Evolutionary conservation across 2,113 vertebrate species (phyloP), one percentile per base, ranked within the genome.

Genomic region (Jaculus jaculus): DNA sequence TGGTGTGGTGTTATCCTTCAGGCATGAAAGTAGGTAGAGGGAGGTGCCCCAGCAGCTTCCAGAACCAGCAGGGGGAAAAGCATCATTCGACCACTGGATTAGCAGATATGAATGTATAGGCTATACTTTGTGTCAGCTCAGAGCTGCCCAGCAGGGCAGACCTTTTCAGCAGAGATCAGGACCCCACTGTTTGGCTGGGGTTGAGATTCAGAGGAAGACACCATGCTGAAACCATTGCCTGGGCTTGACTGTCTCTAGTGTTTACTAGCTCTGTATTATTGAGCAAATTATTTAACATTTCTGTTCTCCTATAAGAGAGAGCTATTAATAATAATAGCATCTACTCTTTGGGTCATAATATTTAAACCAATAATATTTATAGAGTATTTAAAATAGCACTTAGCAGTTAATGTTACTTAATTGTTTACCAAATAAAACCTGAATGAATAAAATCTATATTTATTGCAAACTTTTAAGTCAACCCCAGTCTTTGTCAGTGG

Each of bases 321-420:
- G 71, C 18, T 34, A 84, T 85, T 78, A 17, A 51, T 47, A 83
- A 73, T 89, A 42, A 68, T 15, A 26, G 30, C 32, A 30, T 32
- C 54, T 84, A 21, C 47, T 71, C 54, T 69, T 51, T 2, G 39
- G 17, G 15, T 21, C 51, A n/a, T 69, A n/a, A 66, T 92, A 42
- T 71, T 60, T 90, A 87, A 68, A 23, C 66, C 81, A 90, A 37
- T 86, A 84, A 39, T 74, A 72, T 69, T 89, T 80, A 68, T 69
- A 65, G 80, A 75, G 39, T 12, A 65, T 47, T 39, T 65, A 86
- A 6, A 69, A 74, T 65, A 37, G 24, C 34, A 80, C 1, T 37
- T 65, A 37, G 24, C 34, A 80, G 1, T 37, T 37, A 68, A 15
- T 28, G 47, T 34, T 73, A 17, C 32, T 4, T 61, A 39, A 72